Evolutionary conservation across 2,888 invertebrate genomes (phyloP).

Genomic region (Neoascia interrupta): DNA sequence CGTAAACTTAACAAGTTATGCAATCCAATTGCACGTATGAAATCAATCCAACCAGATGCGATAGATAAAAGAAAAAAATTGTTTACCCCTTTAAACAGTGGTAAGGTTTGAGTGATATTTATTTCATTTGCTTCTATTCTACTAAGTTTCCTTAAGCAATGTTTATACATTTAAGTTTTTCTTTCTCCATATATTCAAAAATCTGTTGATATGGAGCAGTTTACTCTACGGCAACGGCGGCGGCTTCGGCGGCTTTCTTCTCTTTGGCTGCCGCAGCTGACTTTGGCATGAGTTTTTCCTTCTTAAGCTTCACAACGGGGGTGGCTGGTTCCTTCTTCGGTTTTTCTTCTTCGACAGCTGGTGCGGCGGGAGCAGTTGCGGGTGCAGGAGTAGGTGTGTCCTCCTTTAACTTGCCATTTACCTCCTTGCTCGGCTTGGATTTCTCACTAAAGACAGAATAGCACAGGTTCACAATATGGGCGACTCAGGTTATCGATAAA

Average conservation of each 20-base stretch:
- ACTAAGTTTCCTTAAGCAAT: constrained; percentile 32
- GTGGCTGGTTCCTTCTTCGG: constrained; percentile 57
- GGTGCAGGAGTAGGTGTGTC: no score
- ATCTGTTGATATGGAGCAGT: background rate
- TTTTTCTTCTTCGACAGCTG: constrained; percentile 70
- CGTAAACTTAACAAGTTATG: constrained; percentile 23
- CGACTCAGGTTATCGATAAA: constrained; percentile 77
- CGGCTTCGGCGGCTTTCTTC: constrained; percentile 36
- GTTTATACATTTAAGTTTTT: constrained; percentile 23
- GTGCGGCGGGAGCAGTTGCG: constrained; percentile 71
- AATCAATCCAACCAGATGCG: background rate
- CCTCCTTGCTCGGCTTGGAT: constrained; percentile 75
- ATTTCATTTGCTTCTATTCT: constrained; percentile 29
- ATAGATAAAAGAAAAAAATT: background rate
- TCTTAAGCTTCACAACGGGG: constrained; percentile 63
- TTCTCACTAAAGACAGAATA: constrained; percentile 82
- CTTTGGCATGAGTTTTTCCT: constrained; percentile 64
- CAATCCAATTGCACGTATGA: constrained; percentile 17
- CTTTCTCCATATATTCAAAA: constrained; percentile 9
- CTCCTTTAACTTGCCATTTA: constrained; percentile 79
- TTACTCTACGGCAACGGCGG: constrained; percentile 32
- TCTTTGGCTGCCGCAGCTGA: constrained; percentile 45
- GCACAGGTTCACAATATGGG: no score
- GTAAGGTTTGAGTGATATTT: constrained; percentile 21
- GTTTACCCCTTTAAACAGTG: constrained; percentile 7